These are phyloP conservation scores for Serilophus lunatus DNA, from an alignment of 2,113 vertebrate species.

Conservation along the genomic window DNA sequence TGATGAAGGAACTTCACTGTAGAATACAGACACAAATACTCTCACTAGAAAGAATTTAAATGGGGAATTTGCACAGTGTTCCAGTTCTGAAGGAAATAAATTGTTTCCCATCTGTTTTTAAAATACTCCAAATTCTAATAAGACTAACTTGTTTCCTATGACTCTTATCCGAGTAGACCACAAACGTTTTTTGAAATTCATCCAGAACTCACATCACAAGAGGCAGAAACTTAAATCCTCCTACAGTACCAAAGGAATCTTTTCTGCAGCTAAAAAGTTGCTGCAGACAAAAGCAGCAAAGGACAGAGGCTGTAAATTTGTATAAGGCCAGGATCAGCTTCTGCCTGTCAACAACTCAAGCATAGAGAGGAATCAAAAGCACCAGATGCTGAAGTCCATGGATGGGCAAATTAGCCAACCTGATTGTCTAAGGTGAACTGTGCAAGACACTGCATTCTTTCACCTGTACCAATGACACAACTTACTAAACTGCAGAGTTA, in stretches of 20 bases:
- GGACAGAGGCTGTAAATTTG: background rate
- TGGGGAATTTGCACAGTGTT: background rate
- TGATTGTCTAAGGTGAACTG: background rate
- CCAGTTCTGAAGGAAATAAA: background rate
- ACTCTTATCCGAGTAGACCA: background rate
- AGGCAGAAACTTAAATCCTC: background rate
- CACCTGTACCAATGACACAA: background rate
- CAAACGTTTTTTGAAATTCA: background rate
- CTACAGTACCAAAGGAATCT: background rate
- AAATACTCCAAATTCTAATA: background rate
- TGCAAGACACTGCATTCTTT: background rate
- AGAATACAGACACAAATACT: background rate
- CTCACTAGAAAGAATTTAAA: background rate
- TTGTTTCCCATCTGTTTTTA: background rate
- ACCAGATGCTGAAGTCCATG: background rate
- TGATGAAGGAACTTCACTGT: background rate
- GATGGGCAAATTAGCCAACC: background rate
- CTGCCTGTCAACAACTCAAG: background rate
- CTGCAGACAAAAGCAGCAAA: background rate
- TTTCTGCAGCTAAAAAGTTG: background rate
- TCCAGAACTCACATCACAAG: background rate
- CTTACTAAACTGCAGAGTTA: background rate
- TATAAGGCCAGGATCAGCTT: background rate
- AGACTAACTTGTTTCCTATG: background rate
- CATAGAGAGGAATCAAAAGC: background rate